These are phyloP conservation scores for Mionectes macconnelli DNA, from an alignment of 2,113 vertebrate species.

Conservation along the genomic window DNA sequence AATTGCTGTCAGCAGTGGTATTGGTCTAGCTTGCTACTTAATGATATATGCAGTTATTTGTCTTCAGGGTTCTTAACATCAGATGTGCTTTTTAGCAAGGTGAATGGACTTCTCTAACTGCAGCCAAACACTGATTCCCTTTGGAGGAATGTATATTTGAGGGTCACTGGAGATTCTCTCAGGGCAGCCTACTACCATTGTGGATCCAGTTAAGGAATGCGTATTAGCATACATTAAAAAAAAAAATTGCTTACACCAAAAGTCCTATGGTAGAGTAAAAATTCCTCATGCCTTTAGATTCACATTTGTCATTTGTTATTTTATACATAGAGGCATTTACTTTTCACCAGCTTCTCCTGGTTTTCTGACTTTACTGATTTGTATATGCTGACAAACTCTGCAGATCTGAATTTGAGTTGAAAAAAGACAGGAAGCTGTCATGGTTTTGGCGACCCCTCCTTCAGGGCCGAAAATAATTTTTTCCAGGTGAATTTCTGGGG, in stretches of 20 bases:
- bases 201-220: background rate
- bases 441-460: too few relatives aligned
- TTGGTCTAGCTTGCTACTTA: background rate
- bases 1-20: background rate
- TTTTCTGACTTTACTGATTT: background rate
- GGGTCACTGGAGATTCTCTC: background rate
- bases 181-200: accelerated
- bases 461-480: too few relatives aligned
- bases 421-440: background rate
- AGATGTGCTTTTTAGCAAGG: background rate
- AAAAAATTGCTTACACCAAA: background rate
- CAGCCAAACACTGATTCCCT: background rate
- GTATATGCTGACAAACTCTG: background rate
- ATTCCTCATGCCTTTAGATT: background rate
- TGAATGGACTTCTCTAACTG: background rate
- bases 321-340: background rate
- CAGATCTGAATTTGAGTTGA: background rate
- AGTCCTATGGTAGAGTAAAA: accelerated
- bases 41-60: background rate
- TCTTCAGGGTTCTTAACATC: background rate
- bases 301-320: background rate
- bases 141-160: background rate
- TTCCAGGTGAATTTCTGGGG: too few relatives aligned
- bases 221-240: background rate
- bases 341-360: background rate